phyloP scores from a whole-genome alignment of 2,113 vertebrate species.

The Halichoeres trimaculatus region DNA sequence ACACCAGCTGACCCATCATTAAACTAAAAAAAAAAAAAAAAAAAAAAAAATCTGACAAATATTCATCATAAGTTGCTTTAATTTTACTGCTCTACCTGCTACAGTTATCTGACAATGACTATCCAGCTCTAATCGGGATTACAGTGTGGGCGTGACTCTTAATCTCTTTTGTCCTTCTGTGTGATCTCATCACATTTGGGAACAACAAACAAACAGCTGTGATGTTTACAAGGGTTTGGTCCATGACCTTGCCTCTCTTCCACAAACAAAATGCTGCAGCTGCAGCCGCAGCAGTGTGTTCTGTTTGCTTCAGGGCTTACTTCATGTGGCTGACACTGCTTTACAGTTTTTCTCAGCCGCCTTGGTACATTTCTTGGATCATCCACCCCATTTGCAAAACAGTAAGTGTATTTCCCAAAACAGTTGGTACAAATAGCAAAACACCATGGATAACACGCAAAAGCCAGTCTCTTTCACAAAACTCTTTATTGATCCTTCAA shows the following conservation, averaged over 20 bases:
- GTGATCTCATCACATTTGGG: neutral
- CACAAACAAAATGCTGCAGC: neutral
- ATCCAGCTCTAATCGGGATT: neutral
- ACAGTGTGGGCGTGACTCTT: neutral
- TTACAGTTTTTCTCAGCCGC: no score
- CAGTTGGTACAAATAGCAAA: no score
- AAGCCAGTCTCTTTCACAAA: no score
- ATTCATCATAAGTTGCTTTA: neutral
- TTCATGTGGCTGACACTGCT: neutral
- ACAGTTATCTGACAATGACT: neutral
- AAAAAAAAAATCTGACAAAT: neutral
- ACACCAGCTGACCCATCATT: neutral
- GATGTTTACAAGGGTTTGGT: neutral
- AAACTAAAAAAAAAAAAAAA: neutral
- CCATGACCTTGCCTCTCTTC: neutral
- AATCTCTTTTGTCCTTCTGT: neutral
- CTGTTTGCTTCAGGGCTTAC: neutral
- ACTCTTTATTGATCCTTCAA: no score
- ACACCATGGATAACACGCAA: no score
- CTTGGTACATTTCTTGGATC: no score
- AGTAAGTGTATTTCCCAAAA: no score
- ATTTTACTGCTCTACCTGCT: neutral
- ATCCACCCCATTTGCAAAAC: no score
- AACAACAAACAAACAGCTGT: neutral
- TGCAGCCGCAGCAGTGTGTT: neutral